Conservation (phyloP, 2,888 invertebrate species). For the Lissocephala sabroskyi region DNA sequence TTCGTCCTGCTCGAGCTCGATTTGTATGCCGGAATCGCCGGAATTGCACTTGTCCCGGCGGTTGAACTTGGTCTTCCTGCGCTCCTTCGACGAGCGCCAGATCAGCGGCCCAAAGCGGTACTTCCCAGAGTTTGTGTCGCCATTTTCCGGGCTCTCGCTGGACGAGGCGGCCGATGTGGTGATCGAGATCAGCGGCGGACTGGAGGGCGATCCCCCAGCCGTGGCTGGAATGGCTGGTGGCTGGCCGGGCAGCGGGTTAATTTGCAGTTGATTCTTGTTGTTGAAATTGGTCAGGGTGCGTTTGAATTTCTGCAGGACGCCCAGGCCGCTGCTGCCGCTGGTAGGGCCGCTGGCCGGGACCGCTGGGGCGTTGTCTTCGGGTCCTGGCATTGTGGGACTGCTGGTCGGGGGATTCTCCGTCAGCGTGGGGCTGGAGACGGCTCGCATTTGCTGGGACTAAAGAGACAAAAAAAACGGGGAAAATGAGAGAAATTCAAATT, state of each 20-base stretch:
- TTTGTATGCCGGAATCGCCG: constrained; percentile 83
- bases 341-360: constrained; percentile 51
- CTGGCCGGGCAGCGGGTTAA: constrained; percentile 27
- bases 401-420: constrained; percentile 41
- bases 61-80: constrained; percentile 80
- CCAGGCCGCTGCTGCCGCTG: constrained; percentile 35
- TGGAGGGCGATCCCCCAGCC: constrained; percentile 20
- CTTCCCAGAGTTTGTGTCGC: constrained; percentile 48
- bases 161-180: not conserved
- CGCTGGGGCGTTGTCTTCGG: too few species aligned
- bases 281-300: constrained; percentile 77
- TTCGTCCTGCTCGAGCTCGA: constrained; percentile 75
- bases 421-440: constrained; percentile 71
- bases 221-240: constrained; percentile 16
- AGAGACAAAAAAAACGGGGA: constrained; percentile 21
- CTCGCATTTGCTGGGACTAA: constrained; percentile 70
- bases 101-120: constrained; percentile 80
- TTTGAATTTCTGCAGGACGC: constrained; percentile 81
- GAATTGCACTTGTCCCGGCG: constrained; percentile 82
- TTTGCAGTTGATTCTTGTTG: constrained; percentile 48
- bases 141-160: not conserved
- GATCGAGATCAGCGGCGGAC: constrained; percentile 29
- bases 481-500: not conserved
- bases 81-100: constrained; percentile 81
- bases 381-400: too few species aligned